Evolutionary conservation across 2,888 invertebrate genomes (phyloP).

Genomic region (Aleiodes alternator): DNA sequence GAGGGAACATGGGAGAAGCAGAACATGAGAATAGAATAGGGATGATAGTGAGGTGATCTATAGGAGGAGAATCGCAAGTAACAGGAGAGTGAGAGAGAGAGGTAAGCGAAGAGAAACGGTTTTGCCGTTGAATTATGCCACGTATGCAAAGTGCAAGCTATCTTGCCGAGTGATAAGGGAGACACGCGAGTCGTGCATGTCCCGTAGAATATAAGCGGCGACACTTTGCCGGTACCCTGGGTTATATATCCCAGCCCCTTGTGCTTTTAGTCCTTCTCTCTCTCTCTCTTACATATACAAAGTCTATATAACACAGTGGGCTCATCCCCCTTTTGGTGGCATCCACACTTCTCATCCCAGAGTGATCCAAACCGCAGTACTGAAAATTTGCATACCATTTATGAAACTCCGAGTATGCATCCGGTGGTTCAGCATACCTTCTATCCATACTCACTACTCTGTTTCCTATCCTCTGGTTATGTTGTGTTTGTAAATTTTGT

Average conservation of each 20-base stretch:
- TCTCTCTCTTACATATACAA: neutral
- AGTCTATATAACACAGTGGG: neutral
- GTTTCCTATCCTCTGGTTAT: too few relatives aligned
- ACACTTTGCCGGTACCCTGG: constrained; percentile 63
- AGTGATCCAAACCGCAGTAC: constrained; percentile 50
- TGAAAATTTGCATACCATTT: constrained; percentile 64
- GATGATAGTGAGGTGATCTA: constrained; percentile 50
- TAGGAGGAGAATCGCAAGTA: constrained; percentile 36
- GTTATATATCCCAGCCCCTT: constrained; percentile 16
- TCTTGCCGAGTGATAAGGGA: constrained; percentile 72
- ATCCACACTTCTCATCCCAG: constrained; percentile 38
- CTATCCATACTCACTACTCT: too few relatives aligned
- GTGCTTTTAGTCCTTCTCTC: neutral
- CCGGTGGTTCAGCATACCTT: constrained; percentile 10
- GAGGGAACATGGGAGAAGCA: neutral
- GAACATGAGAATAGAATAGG: constrained; percentile 29
- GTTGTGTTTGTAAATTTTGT: too few relatives aligned
- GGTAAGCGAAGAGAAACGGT: constrained; percentile 50
- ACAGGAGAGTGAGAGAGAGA: constrained; percentile 27
- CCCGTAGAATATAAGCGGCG: constrained; percentile 69
- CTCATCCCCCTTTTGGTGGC: constrained; percentile 40
- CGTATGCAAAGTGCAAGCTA: constrained; percentile 73
- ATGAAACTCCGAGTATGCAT: constrained; percentile 51
- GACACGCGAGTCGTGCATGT: constrained; percentile 72
- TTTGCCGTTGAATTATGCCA: constrained; percentile 73